Conservation (phyloP, 2,888 invertebrate species). For the Drosophila imparisetae region DNA sequence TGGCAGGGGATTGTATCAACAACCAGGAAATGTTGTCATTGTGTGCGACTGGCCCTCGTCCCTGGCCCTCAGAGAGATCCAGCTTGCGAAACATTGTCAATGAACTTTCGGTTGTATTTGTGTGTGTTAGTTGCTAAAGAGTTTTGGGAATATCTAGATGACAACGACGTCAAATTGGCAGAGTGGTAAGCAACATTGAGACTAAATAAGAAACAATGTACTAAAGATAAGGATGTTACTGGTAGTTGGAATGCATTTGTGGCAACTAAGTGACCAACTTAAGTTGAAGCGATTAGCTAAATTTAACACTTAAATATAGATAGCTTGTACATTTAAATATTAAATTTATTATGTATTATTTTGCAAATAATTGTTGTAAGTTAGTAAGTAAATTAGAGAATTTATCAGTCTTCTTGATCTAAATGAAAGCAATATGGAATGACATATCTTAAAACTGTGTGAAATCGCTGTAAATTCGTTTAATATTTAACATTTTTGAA, state of each 20-base stretch:
- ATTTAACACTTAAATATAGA: neutral
- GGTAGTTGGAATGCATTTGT: neutral
- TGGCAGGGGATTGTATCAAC: slow-evolving; percentile 28
- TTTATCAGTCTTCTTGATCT: neutral
- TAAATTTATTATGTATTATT: neutral
- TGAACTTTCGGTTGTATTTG: slow-evolving; percentile 59
- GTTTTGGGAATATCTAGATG: slow-evolving; percentile 43
- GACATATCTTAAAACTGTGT: neutral
- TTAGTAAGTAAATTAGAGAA: too few relatives aligned
- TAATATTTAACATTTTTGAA: neutral
- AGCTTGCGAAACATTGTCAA: slow-evolving; percentile 66
- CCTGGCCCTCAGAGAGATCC: slow-evolving; percentile 61
- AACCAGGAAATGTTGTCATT: slow-evolving; percentile 72
- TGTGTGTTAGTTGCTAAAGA: slow-evolving; percentile 26
- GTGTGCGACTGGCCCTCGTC: slow-evolving; percentile 23
- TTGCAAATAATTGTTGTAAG: neutral
- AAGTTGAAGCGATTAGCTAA: neutral
- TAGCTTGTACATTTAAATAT: too few relatives aligned
- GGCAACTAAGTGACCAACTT: neutral
- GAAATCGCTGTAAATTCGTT: neutral
- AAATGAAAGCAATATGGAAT: neutral
- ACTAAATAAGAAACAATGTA: neutral
- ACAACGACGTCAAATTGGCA: slow-evolving; percentile 9
- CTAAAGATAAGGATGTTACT: slow-evolving; percentile 2
- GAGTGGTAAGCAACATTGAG: slow-evolving; percentile 8